These are phyloP conservation scores for Coreius guichenoti DNA, from an alignment of 2,797 vertebrate genomes.

Conservation along the genomic window DNA sequence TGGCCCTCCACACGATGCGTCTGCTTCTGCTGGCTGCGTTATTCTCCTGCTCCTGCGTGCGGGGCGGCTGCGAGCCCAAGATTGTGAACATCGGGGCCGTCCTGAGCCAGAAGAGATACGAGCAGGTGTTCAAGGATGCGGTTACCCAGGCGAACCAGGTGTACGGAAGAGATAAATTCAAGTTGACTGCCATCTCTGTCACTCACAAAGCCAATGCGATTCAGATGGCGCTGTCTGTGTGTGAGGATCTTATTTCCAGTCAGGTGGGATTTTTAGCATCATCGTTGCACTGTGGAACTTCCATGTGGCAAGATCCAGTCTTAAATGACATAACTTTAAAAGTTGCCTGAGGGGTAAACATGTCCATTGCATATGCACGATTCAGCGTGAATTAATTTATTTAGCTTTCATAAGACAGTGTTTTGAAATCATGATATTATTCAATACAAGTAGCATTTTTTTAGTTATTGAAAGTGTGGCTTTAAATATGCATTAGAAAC, in stretches of 20 bases:
- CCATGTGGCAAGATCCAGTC: not conserved
- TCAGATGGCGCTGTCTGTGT: slow-evolving; percentile 97
- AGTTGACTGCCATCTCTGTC: slow-evolving; percentile 95
- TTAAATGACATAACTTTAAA: not conserved
- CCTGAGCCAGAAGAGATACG: slow-evolving; percentile 95
- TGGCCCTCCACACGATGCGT: slow-evolving; percentile 80
- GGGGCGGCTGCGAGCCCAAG: slow-evolving; percentile 92
- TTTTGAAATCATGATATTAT: not conserved
- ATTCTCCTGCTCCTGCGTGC: slow-evolving; percentile 88
- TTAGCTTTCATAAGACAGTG: not conserved
- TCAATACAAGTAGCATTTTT: not conserved
- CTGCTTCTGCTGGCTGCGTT: slow-evolving; percentile 87
- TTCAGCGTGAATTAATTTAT: not conserved
- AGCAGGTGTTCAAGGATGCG: slow-evolving; percentile 95
- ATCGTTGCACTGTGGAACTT: not conserved
- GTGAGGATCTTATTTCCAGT: slow-evolving; percentile 97
- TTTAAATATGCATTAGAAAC: slow-evolving; percentile 4
- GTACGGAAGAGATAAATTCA: slow-evolving; percentile 92
- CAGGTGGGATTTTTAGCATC: slow-evolving; percentile 79
- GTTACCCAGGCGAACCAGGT: slow-evolving; percentile 92
- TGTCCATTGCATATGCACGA: slow-evolving; percentile 6
- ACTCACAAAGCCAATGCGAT: slow-evolving; percentile 97
- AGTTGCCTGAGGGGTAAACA: slow-evolving; percentile 5
- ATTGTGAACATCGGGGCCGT: slow-evolving; percentile 96
- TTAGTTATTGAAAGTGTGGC: not conserved